A percentile compares a stretch with the other conserved stretches of the same genome.
Conservation (phyloP, 2,888 invertebrate species). For the Stomorhina lunata region DNA sequence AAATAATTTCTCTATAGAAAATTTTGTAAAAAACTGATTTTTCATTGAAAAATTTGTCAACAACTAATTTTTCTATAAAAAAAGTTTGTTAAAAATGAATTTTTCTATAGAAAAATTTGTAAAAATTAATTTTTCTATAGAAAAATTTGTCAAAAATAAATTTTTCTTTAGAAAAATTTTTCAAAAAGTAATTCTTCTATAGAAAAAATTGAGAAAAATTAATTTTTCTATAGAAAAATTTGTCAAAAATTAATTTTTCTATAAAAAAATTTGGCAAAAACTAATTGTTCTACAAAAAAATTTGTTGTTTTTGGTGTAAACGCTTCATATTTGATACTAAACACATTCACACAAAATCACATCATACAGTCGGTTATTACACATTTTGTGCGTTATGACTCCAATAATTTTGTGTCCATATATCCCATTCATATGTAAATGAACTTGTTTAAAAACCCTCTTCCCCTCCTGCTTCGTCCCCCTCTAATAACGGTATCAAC, state of each 20-base stretch:
- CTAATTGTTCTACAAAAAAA: neutral
- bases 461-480: neutral
- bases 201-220: too few relatives aligned
- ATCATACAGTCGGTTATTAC: constrained; percentile 29
- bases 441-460: neutral
- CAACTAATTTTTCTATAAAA: too few relatives aligned
- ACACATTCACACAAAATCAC: neutral
- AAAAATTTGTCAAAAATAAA: too few relatives aligned
- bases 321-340: neutral
- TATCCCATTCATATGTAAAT: neutral
- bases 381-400: constrained; percentile 36
- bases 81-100: too few relatives aligned
- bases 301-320: neutral
- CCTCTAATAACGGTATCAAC: neutral
- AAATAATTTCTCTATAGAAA: too few relatives aligned
- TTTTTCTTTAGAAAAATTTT: too few relatives aligned
- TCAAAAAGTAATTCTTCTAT: too few relatives aligned
- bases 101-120: too few relatives aligned
- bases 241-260: neutral
- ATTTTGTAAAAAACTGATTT: too few relatives aligned
- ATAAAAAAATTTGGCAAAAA: neutral
- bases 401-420: constrained; percentile 25
- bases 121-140: too few relatives aligned
- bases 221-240: too few relatives aligned
- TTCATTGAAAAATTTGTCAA: too few relatives aligned